Conservation (phyloP, 1,140 invertebrate species). For the Pogonomyrmex barbatus region DNA sequence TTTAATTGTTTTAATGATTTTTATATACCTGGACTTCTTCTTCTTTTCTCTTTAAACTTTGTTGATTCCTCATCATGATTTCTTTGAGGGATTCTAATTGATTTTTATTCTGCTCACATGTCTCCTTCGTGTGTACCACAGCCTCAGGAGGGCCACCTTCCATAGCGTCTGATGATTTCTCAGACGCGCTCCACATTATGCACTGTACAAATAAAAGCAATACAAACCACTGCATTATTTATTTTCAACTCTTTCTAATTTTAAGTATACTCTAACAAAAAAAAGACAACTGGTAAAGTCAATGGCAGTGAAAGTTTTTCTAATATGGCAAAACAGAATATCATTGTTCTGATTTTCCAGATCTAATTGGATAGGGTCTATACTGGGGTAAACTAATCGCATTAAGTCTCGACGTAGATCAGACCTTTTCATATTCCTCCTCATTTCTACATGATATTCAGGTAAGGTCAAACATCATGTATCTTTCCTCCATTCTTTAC, state of each 20-base stretch:
- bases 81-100: slow-evolving; percentile 82
- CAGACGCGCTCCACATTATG: slow-evolving; percentile 81
- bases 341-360: slow-evolving; percentile 82
- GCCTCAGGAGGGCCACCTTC: slow-evolving; percentile 77
- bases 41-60: slow-evolving; percentile 83
- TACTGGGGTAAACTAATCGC: slow-evolving; percentile 84
- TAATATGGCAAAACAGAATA: slow-evolving; percentile 76
- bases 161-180: slow-evolving; percentile 80
- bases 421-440: slow-evolving; percentile 41
- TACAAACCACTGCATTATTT: slow-evolving; percentile 81
- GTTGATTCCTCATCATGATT: slow-evolving; percentile 82
- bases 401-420: slow-evolving; percentile 74
- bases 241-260: slow-evolving; percentile 53
- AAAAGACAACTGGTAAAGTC: slow-evolving; percentile 71
- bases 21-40: slow-evolving; percentile 82
- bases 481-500: not conserved
- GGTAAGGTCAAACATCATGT: not conserved
- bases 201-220: slow-evolving; percentile 82
- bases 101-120: slow-evolving; percentile 80
- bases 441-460: slow-evolving; percentile 24
- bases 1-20: not conserved
- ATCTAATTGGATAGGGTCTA: slow-evolving; percentile 83
- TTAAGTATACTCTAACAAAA: slow-evolving; percentile 42
- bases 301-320: slow-evolving; percentile 84
- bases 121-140: slow-evolving; percentile 70